phyloP scores from a whole-genome alignment of 2,888 invertebrate genomes.

The Lamproptera curius region DNA sequence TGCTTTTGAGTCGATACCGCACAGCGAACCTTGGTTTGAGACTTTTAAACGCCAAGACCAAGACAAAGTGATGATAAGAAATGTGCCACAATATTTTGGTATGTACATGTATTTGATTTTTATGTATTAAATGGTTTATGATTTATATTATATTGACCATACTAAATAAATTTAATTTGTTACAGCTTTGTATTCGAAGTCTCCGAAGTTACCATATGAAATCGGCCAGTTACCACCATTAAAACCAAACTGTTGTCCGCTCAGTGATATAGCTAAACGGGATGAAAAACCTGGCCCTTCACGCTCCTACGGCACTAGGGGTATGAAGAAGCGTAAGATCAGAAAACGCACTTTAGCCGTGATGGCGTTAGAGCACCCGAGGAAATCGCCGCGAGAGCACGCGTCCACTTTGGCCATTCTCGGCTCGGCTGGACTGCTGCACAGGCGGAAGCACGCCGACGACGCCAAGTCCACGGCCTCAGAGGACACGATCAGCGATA shows the following conservation, averaged over 20 bases:
- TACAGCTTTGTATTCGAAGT: conserved; percentile 77
- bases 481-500: conserved; percentile 62
- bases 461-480: conserved; percentile 69
- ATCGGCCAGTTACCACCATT: conserved; percentile 81
- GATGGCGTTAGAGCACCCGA: conserved; percentile 76
- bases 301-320: conserved; percentile 60
- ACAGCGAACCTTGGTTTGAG: conserved; percentile 87
- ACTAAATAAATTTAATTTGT: too few relatives aligned
- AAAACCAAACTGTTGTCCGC: conserved; percentile 75
- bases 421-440: conserved; percentile 78
- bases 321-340: conserved; percentile 58
- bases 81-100: conserved; percentile 78
- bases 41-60: conserved; percentile 87
- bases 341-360: conserved; percentile 51
- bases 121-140: too few relatives aligned
- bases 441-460: conserved; percentile 67
- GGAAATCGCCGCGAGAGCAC: conserved; percentile 92
- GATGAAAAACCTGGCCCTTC: conserved; percentile 62
- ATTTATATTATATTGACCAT: too few relatives aligned
- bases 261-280: conserved; percentile 65
- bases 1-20: conserved; percentile 86
- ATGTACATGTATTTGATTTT: conserved; percentile 55
- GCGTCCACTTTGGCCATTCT: conserved; percentile 92
- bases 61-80: conserved; percentile 80
- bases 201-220: conserved; percentile 87